Evolutionary conservation across 1,140 invertebrate species (phyloP).

Genomic region (Araneus ventricosus): DNA sequence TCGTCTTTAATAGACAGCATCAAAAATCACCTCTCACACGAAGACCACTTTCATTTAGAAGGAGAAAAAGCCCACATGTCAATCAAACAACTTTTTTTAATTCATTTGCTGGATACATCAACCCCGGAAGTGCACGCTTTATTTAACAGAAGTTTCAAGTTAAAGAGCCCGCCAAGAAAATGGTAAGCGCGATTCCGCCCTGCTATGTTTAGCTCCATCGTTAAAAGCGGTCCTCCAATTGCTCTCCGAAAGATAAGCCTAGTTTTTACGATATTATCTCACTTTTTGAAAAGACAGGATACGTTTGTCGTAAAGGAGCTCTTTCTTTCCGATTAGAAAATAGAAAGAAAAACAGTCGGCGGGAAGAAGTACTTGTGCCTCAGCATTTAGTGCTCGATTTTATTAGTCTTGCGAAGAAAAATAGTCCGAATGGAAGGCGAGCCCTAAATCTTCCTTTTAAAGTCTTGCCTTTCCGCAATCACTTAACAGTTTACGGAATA

Average conservation of each 20-base stretch:
- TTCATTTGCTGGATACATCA: slow-evolving; percentile 11
- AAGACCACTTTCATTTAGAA: not conserved
- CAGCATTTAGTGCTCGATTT: slow-evolving; percentile 25
- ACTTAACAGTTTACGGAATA: slow-evolving; percentile 33
- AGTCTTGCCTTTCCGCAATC: not conserved
- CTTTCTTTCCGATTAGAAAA: slow-evolving; percentile 31
- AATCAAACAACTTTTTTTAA: not conserved
- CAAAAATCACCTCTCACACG: slow-evolving; percentile 24
- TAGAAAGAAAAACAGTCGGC: not conserved
- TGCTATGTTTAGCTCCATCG: slow-evolving; percentile 21
- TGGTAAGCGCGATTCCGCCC: not conserved
- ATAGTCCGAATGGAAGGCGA: not conserved
- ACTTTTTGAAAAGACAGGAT: slow-evolving; percentile 27
- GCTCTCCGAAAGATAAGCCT: not conserved
- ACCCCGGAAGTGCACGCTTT: slow-evolving; percentile 34
- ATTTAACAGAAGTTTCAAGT: slow-evolving; percentile 12
- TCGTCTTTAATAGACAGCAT: slow-evolving; percentile 10
- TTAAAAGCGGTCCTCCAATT: slow-evolving; percentile 13
- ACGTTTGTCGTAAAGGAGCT: slow-evolving; percentile 37
- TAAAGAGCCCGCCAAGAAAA: not conserved
- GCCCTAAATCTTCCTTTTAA: not conserved
- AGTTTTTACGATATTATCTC: slow-evolving; percentile 41
- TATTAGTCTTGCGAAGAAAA: not conserved
- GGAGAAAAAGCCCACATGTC: not conserved
- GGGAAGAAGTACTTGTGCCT: not conserved